A percentile compares a stretch with the other conserved stretches of the same genome.
These are phyloP conservation scores for Nasonia giraulti DNA, from an alignment of 1,140 invertebrate genomes.

Conservation along the genomic window DNA sequence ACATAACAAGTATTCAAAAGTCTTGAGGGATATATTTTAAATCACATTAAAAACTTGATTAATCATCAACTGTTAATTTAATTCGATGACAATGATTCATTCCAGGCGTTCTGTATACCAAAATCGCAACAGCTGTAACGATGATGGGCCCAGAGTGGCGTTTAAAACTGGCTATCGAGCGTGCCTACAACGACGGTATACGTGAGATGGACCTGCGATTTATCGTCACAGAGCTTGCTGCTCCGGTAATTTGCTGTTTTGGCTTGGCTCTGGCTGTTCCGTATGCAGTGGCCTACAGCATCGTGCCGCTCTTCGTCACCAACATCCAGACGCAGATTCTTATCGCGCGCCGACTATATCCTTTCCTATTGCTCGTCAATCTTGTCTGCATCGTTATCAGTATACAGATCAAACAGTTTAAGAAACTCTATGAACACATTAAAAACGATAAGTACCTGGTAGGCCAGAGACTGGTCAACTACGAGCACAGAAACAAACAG, in stretches of 20 bases:
- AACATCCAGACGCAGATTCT: conserved; percentile 84
- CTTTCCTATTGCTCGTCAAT: conserved; percentile 85
- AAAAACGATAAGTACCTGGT: conserved; percentile 99
- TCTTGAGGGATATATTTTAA: too few relatives aligned
- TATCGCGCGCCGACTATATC: conserved; percentile 92
- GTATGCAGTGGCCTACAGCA: conserved; percentile 89
- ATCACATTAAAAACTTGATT: too few relatives aligned
- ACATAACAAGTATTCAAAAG: not conserved
- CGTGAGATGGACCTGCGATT: conserved; percentile 93
- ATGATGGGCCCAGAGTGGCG: conserved; percentile 99
- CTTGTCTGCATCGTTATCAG: conserved; percentile 82
- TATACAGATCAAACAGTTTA: conserved; percentile 93
- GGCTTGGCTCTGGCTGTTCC: conserved; percentile 92
- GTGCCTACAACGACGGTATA: conserved; percentile 92
- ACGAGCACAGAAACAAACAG: conserved; percentile 86
- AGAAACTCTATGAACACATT: conserved; percentile 97
- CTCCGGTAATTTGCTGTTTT: conserved; percentile 91
- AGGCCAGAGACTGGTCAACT: conserved; percentile 95
- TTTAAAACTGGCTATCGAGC: conserved; percentile 91
- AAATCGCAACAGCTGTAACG: conserved; percentile 96
- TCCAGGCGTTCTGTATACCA: conserved; percentile 93
- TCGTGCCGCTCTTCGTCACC: conserved; percentile 87
- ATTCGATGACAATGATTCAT: not conserved
- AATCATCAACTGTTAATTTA: too few relatives aligned
- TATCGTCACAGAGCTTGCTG: conserved; percentile 88